Conservation (phyloP, 2,113 vertebrate genomes). For the Synodontis membranacea region DNA sequence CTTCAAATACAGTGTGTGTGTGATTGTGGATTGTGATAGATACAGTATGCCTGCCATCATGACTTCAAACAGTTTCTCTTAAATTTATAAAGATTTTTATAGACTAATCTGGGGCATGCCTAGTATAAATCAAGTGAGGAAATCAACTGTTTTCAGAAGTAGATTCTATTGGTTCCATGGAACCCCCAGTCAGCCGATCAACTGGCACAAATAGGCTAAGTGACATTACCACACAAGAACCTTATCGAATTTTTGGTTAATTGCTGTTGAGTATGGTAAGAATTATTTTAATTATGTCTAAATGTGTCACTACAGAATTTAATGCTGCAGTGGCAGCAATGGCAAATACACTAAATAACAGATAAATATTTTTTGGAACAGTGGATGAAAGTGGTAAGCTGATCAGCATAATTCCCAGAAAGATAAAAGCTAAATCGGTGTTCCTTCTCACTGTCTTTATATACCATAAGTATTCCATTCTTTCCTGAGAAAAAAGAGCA, state of each 20-base stretch:
- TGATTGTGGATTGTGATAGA: neutral
- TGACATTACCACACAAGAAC: neutral
- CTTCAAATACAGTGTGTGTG: neutral
- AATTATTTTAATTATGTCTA: neutral
- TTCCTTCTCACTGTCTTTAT: slow-evolving; percentile 14
- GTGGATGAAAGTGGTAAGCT: slow-evolving; percentile 14
- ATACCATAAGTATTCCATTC: slow-evolving; percentile 37
- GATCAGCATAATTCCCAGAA: neutral
- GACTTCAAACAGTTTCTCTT: slow-evolving; percentile 2
- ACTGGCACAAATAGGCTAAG: neutral
- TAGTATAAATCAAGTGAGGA: neutral
- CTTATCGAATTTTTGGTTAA: neutral
- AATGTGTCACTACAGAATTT: neutral
- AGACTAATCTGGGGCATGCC: neutral
- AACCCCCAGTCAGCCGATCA: slow-evolving; percentile 3
- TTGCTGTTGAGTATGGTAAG: neutral
- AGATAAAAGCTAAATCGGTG: slow-evolving; percentile 6
- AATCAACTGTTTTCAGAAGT: neutral
- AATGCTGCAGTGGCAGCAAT: neutral
- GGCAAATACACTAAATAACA: neutral
- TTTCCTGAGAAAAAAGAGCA: neutral
- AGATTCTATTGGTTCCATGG: neutral
- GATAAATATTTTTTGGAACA: slow-evolving; percentile 23
- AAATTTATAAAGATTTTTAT: slow-evolving; percentile 8
- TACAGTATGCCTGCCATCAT: slow-evolving; percentile 13